Conservation (phyloP, 2,797 vertebrate species). For the Loriculus beryllinus region DNA sequence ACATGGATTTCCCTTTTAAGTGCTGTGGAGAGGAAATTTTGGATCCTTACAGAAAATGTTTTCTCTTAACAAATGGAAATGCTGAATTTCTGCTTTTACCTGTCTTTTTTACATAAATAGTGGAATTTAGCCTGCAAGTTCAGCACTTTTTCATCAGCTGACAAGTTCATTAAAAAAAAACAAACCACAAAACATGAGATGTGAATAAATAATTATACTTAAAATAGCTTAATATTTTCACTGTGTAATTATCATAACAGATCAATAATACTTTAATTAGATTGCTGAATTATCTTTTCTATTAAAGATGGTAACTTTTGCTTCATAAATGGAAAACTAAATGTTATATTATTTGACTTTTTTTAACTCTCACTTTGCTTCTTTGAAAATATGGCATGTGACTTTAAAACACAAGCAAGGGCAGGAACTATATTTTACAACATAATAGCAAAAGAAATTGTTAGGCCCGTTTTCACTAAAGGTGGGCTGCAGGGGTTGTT, state of each 20-base stretch:
- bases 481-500: neutral
- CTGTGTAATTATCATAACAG: neutral
- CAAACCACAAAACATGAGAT: neutral
- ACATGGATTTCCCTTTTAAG: neutral
- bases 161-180: neutral
- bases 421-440: conserved; percentile 8
- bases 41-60: neutral
- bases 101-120: neutral
- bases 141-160: neutral
- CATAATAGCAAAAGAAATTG: conserved; percentile 18
- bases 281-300: neutral
- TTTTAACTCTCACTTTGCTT: conserved; percentile 1
- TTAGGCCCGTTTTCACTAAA: neutral
- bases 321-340: conserved; percentile 26
- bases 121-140: neutral
- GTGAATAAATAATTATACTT: conserved; percentile 13
- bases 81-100: neutral
- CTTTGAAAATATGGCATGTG: neutral
- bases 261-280: conserved; percentile 27
- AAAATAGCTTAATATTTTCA: neutral
- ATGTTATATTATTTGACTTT: neutral
- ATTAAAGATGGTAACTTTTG: neutral
- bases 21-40: neutral
- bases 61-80: neutral
- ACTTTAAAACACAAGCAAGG: conserved; percentile 26